Percentiles rank a stretch among this genome's conserved stretches.
phyloP scores from a whole-genome alignment of 1,140 invertebrate genomes.

The Drosophila persimilis region DNA sequence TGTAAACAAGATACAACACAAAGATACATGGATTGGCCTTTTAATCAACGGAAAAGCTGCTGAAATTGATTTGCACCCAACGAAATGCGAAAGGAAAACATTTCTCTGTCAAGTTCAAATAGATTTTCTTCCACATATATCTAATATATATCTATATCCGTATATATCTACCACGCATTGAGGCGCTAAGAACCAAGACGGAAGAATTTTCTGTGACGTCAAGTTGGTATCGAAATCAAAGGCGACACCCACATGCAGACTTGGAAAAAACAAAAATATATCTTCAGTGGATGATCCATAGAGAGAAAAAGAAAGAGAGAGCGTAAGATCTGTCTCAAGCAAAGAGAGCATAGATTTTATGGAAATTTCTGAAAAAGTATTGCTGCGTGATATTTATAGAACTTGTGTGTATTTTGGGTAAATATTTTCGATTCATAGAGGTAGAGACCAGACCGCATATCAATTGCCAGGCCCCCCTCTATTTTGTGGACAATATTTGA shows the following conservation, averaged over 20 bases:
- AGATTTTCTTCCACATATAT: slow-evolving; percentile 5
- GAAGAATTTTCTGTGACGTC: slow-evolving; percentile 49
- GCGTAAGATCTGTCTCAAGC: background rate
- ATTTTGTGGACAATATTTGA: background rate
- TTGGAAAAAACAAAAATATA: slow-evolving; percentile 22
- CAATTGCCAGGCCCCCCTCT: slow-evolving; percentile 13
- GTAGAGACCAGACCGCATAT: too few relatives aligned
- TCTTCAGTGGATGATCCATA: slow-evolving; percentile 24
- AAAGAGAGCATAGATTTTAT: slow-evolving; percentile 1
- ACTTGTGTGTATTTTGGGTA: background rate
- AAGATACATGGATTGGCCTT: slow-evolving; percentile 38
- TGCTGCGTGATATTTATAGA: slow-evolving; percentile 32
- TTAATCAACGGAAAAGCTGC: slow-evolving; percentile 29
- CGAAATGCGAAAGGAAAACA: too few relatives aligned
- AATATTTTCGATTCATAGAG: background rate
- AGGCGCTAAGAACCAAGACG: slow-evolving; percentile 8
- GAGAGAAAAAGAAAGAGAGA: background rate
- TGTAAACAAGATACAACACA: slow-evolving; percentile 49
- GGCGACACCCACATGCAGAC: slow-evolving; percentile 40
- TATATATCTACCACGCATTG: background rate
- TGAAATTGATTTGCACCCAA: slow-evolving; percentile 16
- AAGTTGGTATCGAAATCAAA: slow-evolving; percentile 33
- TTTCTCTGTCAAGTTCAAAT: slow-evolving; percentile 59
- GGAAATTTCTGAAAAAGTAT: slow-evolving; percentile 23
- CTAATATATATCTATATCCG: slow-evolving; percentile 4